Evolutionary conservation across 2,797 vertebrate genomes (phyloP).

Genomic region (Melanogrammus aeglefinus): DNA sequence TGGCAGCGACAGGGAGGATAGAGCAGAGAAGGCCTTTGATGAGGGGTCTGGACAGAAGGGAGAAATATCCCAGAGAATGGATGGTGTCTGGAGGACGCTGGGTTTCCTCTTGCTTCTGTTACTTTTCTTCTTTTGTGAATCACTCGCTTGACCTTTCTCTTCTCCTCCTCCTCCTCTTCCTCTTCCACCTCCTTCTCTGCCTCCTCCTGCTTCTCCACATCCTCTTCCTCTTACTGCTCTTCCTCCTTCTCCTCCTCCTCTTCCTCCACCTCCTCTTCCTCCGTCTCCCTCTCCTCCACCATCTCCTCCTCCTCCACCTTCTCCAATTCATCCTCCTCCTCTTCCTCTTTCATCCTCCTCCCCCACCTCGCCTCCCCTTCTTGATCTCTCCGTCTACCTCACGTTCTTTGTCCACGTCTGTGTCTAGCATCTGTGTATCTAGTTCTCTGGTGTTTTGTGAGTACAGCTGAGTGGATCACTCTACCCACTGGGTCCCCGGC

Average conservation of each 20-base stretch:
- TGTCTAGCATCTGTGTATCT: constrained; percentile 12
- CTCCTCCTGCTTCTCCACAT: background rate
- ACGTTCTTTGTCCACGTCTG: constrained; percentile 7
- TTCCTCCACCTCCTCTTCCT: background rate
- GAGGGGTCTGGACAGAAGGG: background rate
- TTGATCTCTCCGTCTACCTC: constrained; percentile 1
- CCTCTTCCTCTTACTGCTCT: background rate
- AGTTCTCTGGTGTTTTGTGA: constrained; percentile 28
- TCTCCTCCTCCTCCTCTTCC: background rate
- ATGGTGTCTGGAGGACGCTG: background rate
- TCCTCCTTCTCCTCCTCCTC: background rate
- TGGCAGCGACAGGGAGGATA: background rate
- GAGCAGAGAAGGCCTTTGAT: background rate
- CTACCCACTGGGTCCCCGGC: constrained; percentile 30
- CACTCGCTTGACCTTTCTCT: background rate
- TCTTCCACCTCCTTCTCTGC: background rate
- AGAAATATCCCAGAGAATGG: background rate
- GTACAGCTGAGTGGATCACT: constrained; percentile 43
- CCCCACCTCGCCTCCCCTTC: background rate
- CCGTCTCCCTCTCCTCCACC: background rate
- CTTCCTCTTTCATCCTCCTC: background rate
- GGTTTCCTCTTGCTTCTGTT: background rate
- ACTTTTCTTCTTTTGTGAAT: background rate
- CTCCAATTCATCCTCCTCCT: background rate
- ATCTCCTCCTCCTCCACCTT: background rate